Conservation (phyloP, 2,888 invertebrate genomes). For the Adelognathus sp. region DNA sequence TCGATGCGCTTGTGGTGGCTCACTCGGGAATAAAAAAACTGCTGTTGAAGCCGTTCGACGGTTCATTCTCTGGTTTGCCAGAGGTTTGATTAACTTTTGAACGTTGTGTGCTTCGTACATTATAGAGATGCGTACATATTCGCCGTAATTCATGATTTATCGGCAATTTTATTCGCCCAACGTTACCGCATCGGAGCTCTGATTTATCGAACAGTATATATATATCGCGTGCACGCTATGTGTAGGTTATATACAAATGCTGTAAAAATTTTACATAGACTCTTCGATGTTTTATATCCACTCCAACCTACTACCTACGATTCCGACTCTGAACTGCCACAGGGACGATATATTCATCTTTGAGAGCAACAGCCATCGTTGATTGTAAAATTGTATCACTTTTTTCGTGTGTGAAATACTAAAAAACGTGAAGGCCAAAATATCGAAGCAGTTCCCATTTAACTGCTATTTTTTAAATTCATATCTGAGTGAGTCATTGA, state of each 20-base stretch:
- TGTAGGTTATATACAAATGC: not conserved
- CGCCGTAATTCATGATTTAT: conserved; percentile 30
- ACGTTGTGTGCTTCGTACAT: conserved; percentile 1
- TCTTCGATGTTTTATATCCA: conserved; percentile 22
- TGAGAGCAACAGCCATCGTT: not conserved
- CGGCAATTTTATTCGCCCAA: conserved; percentile 21
- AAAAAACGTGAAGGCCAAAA: not conserved
- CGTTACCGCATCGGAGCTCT: conserved; percentile 10
- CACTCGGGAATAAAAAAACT: conserved; percentile 35
- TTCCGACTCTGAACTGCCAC: conserved; percentile 8
- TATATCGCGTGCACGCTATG: not conserved
- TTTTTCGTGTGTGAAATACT: not conserved
- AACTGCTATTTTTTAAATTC: not conserved
- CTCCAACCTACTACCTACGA: conserved; percentile 13
- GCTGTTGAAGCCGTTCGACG: conserved; percentile 13
- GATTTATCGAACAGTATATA: conserved; percentile 12
- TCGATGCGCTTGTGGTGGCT: conserved; percentile 15
- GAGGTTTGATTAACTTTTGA: conserved; percentile 33
- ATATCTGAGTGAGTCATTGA: not conserved
- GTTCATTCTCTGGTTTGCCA: conserved; percentile 13
- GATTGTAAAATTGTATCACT: not conserved
- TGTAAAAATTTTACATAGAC: not conserved
- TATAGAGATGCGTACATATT: conserved; percentile 13
- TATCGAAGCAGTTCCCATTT: not conserved
- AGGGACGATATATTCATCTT: conserved; percentile 1